Percentiles rank a stretch among this genome's conserved stretches.
Conservation (phyloP, 2,888 invertebrate genomes). For the Drosophila parthenogenetica region DNA sequence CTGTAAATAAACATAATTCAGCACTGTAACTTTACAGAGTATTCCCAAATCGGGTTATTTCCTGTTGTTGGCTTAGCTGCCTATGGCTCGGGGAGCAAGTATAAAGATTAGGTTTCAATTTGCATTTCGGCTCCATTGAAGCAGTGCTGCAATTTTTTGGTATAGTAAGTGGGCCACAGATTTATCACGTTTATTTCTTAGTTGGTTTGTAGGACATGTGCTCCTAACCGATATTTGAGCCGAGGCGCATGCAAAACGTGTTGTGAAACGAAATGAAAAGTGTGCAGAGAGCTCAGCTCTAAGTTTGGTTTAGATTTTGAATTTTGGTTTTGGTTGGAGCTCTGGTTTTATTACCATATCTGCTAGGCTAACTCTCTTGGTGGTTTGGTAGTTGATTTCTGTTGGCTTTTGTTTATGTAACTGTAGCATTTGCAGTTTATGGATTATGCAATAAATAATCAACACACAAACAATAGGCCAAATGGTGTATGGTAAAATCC, state of each 20-base stretch:
- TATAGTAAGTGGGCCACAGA: conserved; percentile 67
- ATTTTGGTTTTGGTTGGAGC: conserved; percentile 10
- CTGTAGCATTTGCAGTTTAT: conserved; percentile 79
- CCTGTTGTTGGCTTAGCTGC: conserved; percentile 14
- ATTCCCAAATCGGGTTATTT: conserved; percentile 19
- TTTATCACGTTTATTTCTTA: conserved; percentile 74
- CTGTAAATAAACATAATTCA: too few species aligned
- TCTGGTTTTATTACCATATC: conserved; percentile 74
- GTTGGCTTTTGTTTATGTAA: conserved; percentile 76
- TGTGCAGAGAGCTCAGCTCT: conserved; percentile 33
- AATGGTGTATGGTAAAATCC: conserved; percentile 51
- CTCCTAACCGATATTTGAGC: conserved; percentile 80
- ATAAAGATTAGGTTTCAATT: conserved; percentile 78
- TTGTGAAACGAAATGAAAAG: conserved; percentile 62
- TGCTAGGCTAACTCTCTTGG: conserved; percentile 72
- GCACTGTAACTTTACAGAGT: conserved; percentile 6
- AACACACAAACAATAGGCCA: conserved; percentile 63
- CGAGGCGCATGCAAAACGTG: conserved; percentile 50
- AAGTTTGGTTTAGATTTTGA: conserved; percentile 11
- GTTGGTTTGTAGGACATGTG: conserved; percentile 82
- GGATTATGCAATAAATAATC: conserved; percentile 79
- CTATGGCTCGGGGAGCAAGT: conserved; percentile 42
- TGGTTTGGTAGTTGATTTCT: conserved; percentile 55
- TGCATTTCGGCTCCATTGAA: conserved; percentile 78
- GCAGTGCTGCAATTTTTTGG: conserved; percentile 71